These are phyloP conservation scores for Peucedramus taeniatus DNA, from an alignment of 2,113 vertebrate genomes.

Conservation along the genomic window DNA sequence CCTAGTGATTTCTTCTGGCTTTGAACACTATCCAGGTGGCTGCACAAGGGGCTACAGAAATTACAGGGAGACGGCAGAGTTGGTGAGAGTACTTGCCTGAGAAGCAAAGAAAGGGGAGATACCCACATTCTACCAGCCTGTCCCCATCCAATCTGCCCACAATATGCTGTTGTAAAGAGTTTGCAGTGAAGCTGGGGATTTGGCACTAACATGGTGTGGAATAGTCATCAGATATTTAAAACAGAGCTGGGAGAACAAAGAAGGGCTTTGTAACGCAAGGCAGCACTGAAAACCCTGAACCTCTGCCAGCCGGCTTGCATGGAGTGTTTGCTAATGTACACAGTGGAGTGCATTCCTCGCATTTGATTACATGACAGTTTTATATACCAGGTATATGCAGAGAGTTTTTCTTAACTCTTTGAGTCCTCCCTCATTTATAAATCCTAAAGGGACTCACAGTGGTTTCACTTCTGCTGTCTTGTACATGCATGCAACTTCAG, in stretches of 20 bases:
- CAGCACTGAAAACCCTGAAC: slow-evolving; percentile 35
- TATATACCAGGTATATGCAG: slow-evolving; percentile 33
- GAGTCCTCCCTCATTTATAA: neutral
- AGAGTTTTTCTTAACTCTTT: slow-evolving; percentile 63
- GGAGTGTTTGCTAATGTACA: slow-evolving; percentile 54
- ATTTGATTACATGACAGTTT: slow-evolving; percentile 55
- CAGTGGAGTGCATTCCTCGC: slow-evolving; percentile 51
- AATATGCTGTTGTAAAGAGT: slow-evolving; percentile 70
- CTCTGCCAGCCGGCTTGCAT: slow-evolving; percentile 33
- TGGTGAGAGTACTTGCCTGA: slow-evolving; percentile 33
- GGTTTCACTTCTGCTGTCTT: neutral
- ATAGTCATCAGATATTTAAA: slow-evolving; percentile 78
- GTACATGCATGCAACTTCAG: neutral
- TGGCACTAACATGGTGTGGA: slow-evolving; percentile 67
- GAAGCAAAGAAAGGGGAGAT: slow-evolving; percentile 48
- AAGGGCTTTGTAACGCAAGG: slow-evolving; percentile 68
- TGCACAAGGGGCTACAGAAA: slow-evolving; percentile 29
- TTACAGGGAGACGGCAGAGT: slow-evolving; percentile 21
- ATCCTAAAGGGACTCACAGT: neutral
- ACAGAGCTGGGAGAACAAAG: slow-evolving; percentile 78
- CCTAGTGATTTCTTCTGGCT: neutral
- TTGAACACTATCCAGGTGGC: slow-evolving; percentile 3
- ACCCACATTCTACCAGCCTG: slow-evolving; percentile 26
- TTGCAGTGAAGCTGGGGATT: slow-evolving; percentile 67
- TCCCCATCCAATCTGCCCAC: slow-evolving; percentile 54